Percentiles rank a stretch among this genome's conserved stretches.
These are phyloP conservation scores for Tetragonisca angustula DNA, from an alignment of 2,888 invertebrate genomes.

Conservation along the genomic window DNA sequence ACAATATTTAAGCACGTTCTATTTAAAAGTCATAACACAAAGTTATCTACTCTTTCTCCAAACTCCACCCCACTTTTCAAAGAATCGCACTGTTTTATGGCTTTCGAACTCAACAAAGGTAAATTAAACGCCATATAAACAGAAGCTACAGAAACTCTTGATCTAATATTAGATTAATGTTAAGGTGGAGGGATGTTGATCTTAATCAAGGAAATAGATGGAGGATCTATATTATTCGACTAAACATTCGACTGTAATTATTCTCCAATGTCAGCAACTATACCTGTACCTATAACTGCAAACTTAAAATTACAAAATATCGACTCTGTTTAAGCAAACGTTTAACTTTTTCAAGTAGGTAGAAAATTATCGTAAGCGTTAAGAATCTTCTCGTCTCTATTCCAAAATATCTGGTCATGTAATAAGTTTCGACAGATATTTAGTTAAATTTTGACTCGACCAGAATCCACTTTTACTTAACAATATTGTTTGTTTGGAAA, in stretches of 20 bases:
- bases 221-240: conserved; percentile 1
- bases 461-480: not conserved
- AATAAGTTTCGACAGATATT: not conserved
- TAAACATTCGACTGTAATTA: not conserved
- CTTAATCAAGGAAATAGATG: conserved; percentile 4
- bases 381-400: not conserved
- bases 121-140: conserved; percentile 3
- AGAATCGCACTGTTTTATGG: not conserved
- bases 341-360: not conserved
- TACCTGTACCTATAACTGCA: not conserved
- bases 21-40: too few species aligned
- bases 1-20: not conserved
- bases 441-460: not conserved
- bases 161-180: conserved; percentile 15
- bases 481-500: not conserved
- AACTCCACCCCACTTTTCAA: not conserved
- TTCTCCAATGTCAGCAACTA: not conserved
- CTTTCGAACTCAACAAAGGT: too few species aligned
- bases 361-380: not conserved
- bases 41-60: not conserved
- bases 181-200: conserved; percentile 9
- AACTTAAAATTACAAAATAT: not conserved
- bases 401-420: too few species aligned
- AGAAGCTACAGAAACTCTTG: not conserved
- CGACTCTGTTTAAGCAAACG: not conserved